Evolutionary conservation across 2,113 vertebrate species (phyloP).

Genomic region (Origma solitaria): DNA sequence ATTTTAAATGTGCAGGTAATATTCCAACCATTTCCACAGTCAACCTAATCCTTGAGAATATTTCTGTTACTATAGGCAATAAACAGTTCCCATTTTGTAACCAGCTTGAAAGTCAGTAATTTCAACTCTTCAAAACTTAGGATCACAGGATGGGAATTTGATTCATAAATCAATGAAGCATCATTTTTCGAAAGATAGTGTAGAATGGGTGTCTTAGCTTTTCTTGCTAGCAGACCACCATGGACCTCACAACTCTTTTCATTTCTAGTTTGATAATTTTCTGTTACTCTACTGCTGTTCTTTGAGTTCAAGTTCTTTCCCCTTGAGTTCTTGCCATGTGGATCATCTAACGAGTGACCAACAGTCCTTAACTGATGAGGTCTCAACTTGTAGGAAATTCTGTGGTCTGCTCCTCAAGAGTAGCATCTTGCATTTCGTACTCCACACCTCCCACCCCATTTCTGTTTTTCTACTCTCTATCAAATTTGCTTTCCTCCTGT

Average conservation of each 20-base stretch:
- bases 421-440: not conserved
- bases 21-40: not conserved
- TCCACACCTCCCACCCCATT: not conserved
- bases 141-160: not conserved
- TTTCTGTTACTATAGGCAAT: not conserved
- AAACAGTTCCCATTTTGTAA: not conserved
- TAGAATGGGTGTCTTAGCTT: not conserved
- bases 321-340: not conserved
- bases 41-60: not conserved
- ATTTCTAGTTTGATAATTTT: not conserved
- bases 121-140: not conserved
- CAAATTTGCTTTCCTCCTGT: not conserved
- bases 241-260: not conserved
- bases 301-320: not conserved
- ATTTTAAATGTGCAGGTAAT: not conserved
- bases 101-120: not conserved
- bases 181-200: not conserved
- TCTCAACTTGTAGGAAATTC: not conserved
- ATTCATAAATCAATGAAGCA: not conserved
- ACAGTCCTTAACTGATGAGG: not conserved
- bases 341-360: not conserved
- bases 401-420: not conserved
- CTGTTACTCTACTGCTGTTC: not conserved
- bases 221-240: not conserved
- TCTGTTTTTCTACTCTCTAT: not conserved